Evolutionary conservation across 2,888 invertebrate genomes (phyloP).

Genomic region (Cataglyphis livida): DNA sequence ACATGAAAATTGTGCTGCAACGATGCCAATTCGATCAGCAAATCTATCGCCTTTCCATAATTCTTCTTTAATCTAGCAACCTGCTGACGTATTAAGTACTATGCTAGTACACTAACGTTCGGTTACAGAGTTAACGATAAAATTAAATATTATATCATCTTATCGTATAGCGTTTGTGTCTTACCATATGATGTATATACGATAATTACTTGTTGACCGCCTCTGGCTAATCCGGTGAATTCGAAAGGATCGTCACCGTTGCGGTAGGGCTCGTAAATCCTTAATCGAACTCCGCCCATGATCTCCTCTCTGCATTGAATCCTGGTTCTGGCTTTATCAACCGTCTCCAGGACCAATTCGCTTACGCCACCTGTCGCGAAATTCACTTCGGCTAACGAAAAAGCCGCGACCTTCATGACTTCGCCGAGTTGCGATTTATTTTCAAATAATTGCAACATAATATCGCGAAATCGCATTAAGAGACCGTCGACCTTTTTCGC

Average conservation of each 20-base stretch:
- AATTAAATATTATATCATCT: not conserved
- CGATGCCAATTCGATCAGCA: constrained; percentile 86
- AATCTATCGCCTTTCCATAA: constrained; percentile 38
- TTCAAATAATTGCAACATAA: constrained; percentile 83
- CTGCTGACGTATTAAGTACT: constrained; percentile 86
- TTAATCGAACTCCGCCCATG: constrained; percentile 88
- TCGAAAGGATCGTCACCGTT: constrained; percentile 88
- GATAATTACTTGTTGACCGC: constrained; percentile 87
- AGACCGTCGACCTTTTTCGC: constrained; percentile 39
- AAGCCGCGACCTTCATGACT: constrained; percentile 89
- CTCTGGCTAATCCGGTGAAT: constrained; percentile 88
- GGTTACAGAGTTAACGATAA: not conserved
- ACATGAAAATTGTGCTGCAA: constrained; percentile 89
- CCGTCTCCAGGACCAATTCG: constrained; percentile 86
- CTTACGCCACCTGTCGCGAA: constrained; percentile 88
- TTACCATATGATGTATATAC: not conserved
- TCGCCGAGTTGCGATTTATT: constrained; percentile 89
- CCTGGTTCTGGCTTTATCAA: constrained; percentile 88
- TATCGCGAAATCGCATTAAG: constrained; percentile 24
- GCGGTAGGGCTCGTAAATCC: constrained; percentile 88
- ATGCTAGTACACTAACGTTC: not conserved
- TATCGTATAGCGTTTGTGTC: not conserved
- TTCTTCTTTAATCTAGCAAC: constrained; percentile 30
- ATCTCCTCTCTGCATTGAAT: constrained; percentile 88
- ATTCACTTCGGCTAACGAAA: constrained; percentile 89